A percentile compares a stretch with the other conserved stretches of the same genome.
phyloP scores from a whole-genome alignment of 1,140 invertebrate genomes.

The Zaprionus inermis region DNA sequence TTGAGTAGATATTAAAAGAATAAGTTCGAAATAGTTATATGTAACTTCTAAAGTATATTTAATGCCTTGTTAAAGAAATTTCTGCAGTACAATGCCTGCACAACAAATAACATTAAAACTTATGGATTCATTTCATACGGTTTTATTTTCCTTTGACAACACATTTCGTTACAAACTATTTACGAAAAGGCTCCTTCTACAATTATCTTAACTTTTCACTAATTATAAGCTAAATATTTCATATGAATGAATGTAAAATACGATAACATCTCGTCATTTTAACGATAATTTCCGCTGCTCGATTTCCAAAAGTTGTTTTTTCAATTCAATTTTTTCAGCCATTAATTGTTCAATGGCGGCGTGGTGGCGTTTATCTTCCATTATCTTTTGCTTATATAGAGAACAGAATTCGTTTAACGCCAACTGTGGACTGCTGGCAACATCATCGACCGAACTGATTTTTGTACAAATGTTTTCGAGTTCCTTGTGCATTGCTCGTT shows the following conservation, averaged over 20 bases:
- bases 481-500: slow-evolving; percentile 30
- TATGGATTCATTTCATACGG: neutral
- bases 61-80: no score
- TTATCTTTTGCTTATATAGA: slow-evolving; percentile 64
- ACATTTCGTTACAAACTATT: slow-evolving; percentile 12
- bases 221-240: slow-evolving; percentile 16
- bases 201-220: slow-evolving; percentile 23
- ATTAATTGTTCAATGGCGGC: slow-evolving; percentile 59
- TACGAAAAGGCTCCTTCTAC: slow-evolving; percentile 10
- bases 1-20: no score
- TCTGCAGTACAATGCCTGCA: neutral
- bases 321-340: slow-evolving; percentile 66
- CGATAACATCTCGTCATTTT: slow-evolving; percentile 32
- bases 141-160: slow-evolving; percentile 6
- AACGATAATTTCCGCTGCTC: slow-evolving; percentile 61
- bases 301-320: slow-evolving; percentile 66
- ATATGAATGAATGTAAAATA: slow-evolving; percentile 10
- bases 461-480: slow-evolving; percentile 51
- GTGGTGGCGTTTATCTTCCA: slow-evolving; percentile 63
- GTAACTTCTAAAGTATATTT: no score
- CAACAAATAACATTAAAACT: neutral
- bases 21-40: no score
- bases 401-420: slow-evolving; percentile 60
- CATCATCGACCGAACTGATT: slow-evolving; percentile 44
- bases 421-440: slow-evolving; percentile 35